phyloP scores from a whole-genome alignment of 2,113 vertebrate genomes.

The Heterochromis multidens region DNA sequence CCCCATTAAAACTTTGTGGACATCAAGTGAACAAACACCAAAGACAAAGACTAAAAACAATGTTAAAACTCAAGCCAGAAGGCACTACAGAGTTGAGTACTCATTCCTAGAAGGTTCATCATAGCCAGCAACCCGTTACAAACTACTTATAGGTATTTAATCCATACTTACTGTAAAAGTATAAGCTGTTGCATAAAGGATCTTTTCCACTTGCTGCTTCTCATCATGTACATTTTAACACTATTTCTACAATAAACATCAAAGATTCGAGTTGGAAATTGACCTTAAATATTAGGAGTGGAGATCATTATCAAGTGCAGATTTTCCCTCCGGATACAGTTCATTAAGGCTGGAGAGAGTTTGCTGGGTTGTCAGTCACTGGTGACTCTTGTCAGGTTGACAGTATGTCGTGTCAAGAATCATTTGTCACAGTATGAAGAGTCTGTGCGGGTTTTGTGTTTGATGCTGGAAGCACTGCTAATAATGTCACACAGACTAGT shows the following conservation, averaged over 20 bases:
- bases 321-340: neutral
- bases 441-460: neutral
- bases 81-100: neutral
- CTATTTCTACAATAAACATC: neutral
- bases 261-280: neutral
- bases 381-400: constrained; percentile 18
- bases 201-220: neutral
- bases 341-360: neutral
- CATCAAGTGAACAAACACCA: neutral
- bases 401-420: neutral
- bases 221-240: neutral
- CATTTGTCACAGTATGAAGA: constrained; percentile 12
- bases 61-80: neutral
- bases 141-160: neutral
- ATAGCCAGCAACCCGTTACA: neutral
- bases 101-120: neutral
- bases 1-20: neutral
- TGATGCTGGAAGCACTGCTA: neutral
- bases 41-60: neutral
- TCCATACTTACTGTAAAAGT: no score
- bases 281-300: neutral
- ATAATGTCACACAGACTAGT: neutral
- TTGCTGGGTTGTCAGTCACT: constrained; percentile 13
- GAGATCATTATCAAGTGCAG: neutral
- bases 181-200: neutral